Evolutionary conservation across 2,113 vertebrate genomes (phyloP).

Genomic region (Eonycteris spelaea): DNA sequence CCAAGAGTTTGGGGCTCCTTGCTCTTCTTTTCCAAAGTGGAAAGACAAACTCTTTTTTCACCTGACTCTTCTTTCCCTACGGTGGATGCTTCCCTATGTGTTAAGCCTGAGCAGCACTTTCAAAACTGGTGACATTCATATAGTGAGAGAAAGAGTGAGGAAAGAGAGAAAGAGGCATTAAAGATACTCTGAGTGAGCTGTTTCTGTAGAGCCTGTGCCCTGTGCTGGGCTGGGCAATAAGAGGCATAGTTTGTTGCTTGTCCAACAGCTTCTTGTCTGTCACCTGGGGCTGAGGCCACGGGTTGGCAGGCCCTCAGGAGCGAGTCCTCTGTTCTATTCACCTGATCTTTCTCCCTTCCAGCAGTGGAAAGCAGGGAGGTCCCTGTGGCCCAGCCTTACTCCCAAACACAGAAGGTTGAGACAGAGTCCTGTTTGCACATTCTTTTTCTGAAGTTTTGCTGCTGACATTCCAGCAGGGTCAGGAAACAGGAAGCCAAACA

Average conservation of each 20-base stretch:
- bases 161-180: neutral
- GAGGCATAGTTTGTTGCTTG: neutral
- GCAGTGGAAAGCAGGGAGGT: neutral
- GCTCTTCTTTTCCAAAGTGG: neutral
- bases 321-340: neutral
- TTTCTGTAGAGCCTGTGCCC: neutral
- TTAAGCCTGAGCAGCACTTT: neutral
- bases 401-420: neutral
- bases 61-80: neutral
- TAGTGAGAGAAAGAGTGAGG: neutral
- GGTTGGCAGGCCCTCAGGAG: neutral
- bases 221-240: too few relatives aligned
- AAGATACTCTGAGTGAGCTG: neutral
- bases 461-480: slow-evolving; percentile 10
- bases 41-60: neutral
- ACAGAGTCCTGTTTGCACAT: neutral
- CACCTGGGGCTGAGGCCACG: neutral
- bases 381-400: neutral
- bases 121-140: neutral
- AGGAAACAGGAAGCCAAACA: slow-evolving; percentile 65
- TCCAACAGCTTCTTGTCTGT: neutral
- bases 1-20: too few relatives aligned
- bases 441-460: slow-evolving; percentile 14
- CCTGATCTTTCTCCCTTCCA: neutral
- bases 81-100: neutral